These are phyloP conservation scores for Panzeria rudis DNA, from an alignment of 2,888 invertebrate species.

Conservation along the genomic window DNA sequence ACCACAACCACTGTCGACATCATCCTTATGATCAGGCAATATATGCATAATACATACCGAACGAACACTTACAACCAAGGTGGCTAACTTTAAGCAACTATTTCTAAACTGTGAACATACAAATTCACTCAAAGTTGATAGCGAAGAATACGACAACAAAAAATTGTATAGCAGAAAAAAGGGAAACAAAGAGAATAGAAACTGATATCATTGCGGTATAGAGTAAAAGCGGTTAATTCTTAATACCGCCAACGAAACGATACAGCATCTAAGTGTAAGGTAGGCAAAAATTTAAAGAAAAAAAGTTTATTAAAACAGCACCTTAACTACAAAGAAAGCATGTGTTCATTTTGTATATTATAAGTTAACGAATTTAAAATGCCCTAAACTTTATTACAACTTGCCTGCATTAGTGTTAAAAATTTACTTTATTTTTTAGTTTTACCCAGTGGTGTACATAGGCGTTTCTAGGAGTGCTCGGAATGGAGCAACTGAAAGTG, in stretches of 20 bases:
- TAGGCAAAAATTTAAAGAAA: slow-evolving; percentile 13
- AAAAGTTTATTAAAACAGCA: slow-evolving; percentile 25
- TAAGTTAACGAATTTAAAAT: background rate
- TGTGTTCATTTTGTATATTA: background rate
- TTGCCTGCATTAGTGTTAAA: too few relatives aligned
- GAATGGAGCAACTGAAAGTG: too few relatives aligned
- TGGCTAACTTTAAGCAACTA: slow-evolving; percentile 63
- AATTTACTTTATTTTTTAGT: too few relatives aligned
- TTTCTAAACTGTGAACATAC: slow-evolving; percentile 81
- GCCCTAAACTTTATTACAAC: background rate
- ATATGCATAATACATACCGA: slow-evolving; percentile 56
- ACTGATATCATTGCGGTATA: slow-evolving; percentile 70
- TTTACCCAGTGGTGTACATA: too few relatives aligned
- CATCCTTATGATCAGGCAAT: slow-evolving; percentile 43
- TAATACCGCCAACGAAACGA: slow-evolving; percentile 72
- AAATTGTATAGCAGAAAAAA: slow-evolving; percentile 40
- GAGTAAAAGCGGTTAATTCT: slow-evolving; percentile 69
- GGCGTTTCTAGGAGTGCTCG: too few relatives aligned
- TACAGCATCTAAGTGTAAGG: slow-evolving; percentile 66
- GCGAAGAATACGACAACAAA: slow-evolving; percentile 73
- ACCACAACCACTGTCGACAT: slow-evolving; percentile 25
- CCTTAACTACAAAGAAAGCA: slow-evolving; percentile 21
- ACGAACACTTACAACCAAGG: slow-evolving; percentile 65
- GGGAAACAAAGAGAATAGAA: slow-evolving; percentile 60
- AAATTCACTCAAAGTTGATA: slow-evolving; percentile 83